phyloP scores from a whole-genome alignment of 2,888 invertebrate genomes.

The Hedychridium roseum region DNA sequence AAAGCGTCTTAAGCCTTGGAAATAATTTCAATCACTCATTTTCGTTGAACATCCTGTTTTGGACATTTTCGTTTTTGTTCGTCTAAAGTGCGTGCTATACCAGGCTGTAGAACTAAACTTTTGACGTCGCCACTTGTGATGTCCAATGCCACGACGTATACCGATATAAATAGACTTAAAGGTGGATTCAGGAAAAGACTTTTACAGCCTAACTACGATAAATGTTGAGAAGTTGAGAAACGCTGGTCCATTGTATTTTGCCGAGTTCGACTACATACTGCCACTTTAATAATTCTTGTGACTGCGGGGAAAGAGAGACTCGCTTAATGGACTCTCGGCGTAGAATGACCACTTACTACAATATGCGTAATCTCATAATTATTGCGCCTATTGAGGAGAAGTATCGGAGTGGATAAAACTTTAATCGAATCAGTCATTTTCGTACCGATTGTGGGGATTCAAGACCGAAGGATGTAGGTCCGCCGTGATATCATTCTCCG shows the following conservation, averaged over 20 bases:
- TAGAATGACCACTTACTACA: slow-evolving; percentile 54
- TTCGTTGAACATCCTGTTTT: not conserved
- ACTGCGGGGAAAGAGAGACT: slow-evolving; percentile 47
- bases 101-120: no score
- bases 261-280: slow-evolving; percentile 48
- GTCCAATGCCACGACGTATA: no score
- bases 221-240: slow-evolving; percentile 24
- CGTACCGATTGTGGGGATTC: slow-evolving; percentile 33
- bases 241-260: slow-evolving; percentile 29
- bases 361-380: slow-evolving; percentile 43
- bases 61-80: not conserved
- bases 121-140: no score
- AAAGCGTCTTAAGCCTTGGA: no score
- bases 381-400: slow-evolving; percentile 34
- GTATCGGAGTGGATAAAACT: slow-evolving; percentile 27
- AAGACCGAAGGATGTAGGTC: slow-evolving; percentile 15
- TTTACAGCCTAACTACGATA: no score
- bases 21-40: no score
- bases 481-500: not conserved
- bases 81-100: no score
- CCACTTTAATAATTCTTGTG: slow-evolving; percentile 41
- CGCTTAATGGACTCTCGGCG: slow-evolving; percentile 46
- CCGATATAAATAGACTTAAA: no score
- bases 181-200: no score
- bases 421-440: slow-evolving; percentile 35